Percentiles rank a stretch among this genome's conserved stretches.
Conservation (phyloP, 1,140 invertebrate genomes). For the Lepidotrigona ventralis region DNA sequence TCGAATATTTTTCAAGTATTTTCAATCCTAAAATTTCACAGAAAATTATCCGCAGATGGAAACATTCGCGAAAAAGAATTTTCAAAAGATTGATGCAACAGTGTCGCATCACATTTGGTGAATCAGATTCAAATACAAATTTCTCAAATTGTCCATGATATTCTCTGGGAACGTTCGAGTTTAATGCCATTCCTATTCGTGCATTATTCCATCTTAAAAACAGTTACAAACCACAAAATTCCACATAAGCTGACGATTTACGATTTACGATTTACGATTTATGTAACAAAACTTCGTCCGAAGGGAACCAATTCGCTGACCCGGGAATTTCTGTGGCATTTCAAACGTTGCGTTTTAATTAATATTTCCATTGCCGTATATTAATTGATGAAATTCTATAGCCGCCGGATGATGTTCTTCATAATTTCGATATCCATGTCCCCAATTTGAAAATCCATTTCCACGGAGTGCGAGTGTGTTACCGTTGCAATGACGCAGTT, state of each 20-base stretch:
- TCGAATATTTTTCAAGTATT: too few relatives aligned
- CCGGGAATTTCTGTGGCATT: not conserved
- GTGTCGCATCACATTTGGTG: too few relatives aligned
- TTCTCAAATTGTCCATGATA: not conserved
- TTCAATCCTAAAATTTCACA: too few relatives aligned
- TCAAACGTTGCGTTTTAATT: constrained; percentile 6
- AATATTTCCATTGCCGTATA: not conserved
- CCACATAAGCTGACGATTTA: not conserved
- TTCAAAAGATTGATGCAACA: too few relatives aligned
- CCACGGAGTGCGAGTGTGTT: not conserved
- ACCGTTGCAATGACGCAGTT: not conserved
- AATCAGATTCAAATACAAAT: not conserved
- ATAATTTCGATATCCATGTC: not conserved
- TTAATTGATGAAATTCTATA: not conserved
- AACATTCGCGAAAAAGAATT: too few relatives aligned
- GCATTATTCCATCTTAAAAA: not conserved
- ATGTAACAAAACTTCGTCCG: not conserved
- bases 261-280: not conserved
- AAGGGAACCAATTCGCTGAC: not conserved
- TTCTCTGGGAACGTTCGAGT: not conserved
- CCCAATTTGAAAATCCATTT: not conserved
- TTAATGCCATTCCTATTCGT: not conserved
- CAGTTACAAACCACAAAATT: not conserved
- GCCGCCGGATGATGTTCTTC: not conserved
- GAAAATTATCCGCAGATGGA: too few relatives aligned